Evolutionary conservation across 2,113 vertebrate genomes (phyloP), one percentile per base, ranked within the genome.

Genomic region (Oryzias celebensis): DNA sequence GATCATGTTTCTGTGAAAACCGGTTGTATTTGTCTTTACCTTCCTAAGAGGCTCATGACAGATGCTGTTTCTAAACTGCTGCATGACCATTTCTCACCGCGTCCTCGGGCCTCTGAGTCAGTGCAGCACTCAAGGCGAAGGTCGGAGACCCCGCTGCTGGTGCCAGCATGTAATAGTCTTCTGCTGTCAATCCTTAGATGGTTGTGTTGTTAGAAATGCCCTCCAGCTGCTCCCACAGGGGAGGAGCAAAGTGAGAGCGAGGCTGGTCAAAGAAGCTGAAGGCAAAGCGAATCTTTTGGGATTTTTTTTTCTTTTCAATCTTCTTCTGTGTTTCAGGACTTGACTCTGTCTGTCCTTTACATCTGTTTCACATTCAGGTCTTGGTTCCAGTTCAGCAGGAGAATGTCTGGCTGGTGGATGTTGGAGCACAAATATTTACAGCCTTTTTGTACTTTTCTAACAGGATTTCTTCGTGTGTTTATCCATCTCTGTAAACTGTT

Each of bases 171-270:
- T 20, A 62, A 69, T 62, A 44, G 61, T 48, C 62, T 24, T 56
- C 58, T 58, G 49, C 65, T 75, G 68, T 77, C 58, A 51, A 50
- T 70, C 48, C 59, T 77, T 75, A 31, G 70, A 57, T 61, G 68
- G 67, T 65, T 26, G 49, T 56, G 67, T 73, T 81, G 75, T 81
- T 81, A 73, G 68, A 81, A 77, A 75, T 80, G 58, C 57, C 75
- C 22, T 65, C 56, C 65, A 71, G 77, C 78, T 81, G 68, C 71
- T 85, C 77, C 75, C 82, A 63, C 58, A 36, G 48, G 77, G 74
- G 55, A 31, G 62, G 75, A 54, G 68, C 70, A 15, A 44, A 65
- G 72, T 79, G 77, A 72, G 74, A 74, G 57, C 52, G 15, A 17
- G 20, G 1, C 7, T 12, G 5, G n/a, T 5, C 7, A 23, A 31